These are phyloP conservation scores for Monarcha castaneiventris DNA, from an alignment of 2,113 vertebrate species.

Conservation along the genomic window DNA sequence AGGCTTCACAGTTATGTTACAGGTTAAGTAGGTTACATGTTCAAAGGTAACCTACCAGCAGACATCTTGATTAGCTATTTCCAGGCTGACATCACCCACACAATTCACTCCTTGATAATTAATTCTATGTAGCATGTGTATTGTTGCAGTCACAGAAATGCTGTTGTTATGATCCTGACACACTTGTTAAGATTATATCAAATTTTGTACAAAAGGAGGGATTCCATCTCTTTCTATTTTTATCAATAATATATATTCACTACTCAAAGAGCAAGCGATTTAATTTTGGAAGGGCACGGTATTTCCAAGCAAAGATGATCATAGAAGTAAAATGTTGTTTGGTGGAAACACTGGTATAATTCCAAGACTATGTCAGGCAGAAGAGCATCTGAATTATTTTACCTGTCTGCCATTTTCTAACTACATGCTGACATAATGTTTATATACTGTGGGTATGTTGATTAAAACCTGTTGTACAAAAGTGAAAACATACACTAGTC, in stretches of 20 bases:
- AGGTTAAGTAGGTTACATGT: conserved; percentile 33
- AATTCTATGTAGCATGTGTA: neutral
- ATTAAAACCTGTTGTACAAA: neutral
- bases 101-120: neutral
- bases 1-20: conserved; percentile 18
- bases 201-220: neutral
- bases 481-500: neutral
- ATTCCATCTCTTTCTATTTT: neutral
- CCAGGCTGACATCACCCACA: conserved; percentile 5
- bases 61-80: conserved; percentile 25
- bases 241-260: rapidly evolving
- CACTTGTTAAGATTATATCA: neutral
- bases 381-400: neutral
- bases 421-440: neutral
- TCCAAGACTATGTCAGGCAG: neutral
- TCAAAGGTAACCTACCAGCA: conserved; percentile 15
- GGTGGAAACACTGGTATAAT: neutral
- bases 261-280: neutral
- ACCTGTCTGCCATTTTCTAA: neutral
- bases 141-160: neutral
- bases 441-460: neutral
- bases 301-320: neutral
- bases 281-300: neutral
- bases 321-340: neutral
- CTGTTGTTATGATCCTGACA: neutral